These are phyloP conservation scores for western clawed frog (Xenopus tropicalis) DNA, from an alignment of 2,113 vertebrate genomes.

Conservation along the genomic window DNA sequence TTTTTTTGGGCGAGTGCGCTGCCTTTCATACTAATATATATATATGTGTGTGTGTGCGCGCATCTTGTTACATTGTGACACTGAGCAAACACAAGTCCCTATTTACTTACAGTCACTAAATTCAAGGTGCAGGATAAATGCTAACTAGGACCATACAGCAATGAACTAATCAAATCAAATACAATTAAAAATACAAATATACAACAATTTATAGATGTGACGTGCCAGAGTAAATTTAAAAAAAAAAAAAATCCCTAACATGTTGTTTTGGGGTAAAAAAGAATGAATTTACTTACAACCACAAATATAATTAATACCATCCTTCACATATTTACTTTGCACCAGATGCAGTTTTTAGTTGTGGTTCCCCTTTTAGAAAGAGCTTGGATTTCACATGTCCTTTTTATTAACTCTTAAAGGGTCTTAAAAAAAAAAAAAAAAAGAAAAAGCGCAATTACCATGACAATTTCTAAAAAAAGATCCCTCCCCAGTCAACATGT, in stretches of 20 bases:
- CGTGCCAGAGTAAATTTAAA: not conserved
- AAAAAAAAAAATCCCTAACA: not conserved
- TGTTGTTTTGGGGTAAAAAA: not conserved
- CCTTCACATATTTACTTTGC: not conserved
- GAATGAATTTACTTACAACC: not conserved
- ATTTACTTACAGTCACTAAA: not conserved
- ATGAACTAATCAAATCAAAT: constrained; percentile 2
- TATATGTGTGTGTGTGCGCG: too few relatives aligned
- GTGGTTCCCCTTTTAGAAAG: not conserved
- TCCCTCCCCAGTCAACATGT: not conserved
- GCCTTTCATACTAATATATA: too few relatives aligned
- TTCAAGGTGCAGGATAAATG: not conserved
- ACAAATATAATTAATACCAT: not conserved
- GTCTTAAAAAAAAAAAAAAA: constrained; percentile 13
- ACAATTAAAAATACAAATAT: constrained; percentile 7
- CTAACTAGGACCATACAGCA: not conserved
- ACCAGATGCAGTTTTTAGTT: not conserved
- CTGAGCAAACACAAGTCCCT: not conserved
- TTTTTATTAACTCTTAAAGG: not conserved
- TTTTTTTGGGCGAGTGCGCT: too few relatives aligned
- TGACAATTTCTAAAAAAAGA: constrained; percentile 29
- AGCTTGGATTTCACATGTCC: constrained; percentile 2
- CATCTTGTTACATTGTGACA: too few relatives aligned
- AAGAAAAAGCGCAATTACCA: not conserved
- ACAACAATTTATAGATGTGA: not conserved